Evolutionary conservation across 2,888 invertebrate species (phyloP), one percentile per base, ranked within the genome.

Genomic region (Laspeyria flexula): DNA sequence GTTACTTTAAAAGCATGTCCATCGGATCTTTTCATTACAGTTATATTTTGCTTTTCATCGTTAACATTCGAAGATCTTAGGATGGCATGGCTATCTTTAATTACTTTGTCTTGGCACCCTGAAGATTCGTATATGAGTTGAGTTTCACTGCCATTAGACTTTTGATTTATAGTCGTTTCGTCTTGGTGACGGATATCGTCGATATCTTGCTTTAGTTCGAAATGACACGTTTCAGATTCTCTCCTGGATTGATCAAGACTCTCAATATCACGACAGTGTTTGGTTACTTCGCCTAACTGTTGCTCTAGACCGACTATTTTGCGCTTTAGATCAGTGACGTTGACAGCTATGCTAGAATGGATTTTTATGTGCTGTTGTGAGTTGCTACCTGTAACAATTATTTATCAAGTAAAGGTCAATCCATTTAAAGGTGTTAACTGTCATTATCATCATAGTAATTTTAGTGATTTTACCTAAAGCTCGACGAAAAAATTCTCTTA

Each of bases 281-380:
- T 79, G 59, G 75, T 85, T 23, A 86, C 85, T 73, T 77, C 77
- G 48, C 77, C 76, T 30, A 86, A 65, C 56, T 86, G 80, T 43
- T 84, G 69, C 62, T 89, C 88, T 31, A 86, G 65, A 12, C 81
- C 81, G 43, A 73, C 62, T 62, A 87, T 86, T 65, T 85, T 86
- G 48, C 83, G 82, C 60, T 86, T 87, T 39, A 88, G 69, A 53
- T 90, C 82, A 12, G 83, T 81, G 12, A 88, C 84, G 54, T 88
- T 86, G 29, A 85, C 71, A 58, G 81, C 78, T 60, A 85, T 81
- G 66, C 82, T 86, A 37, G 90, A 88, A 71, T 83, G 83, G 61
- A 83, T 85, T 73, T 83, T 81, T 43, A 85, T 81, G 55, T 85
- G 80, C 11, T 80, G 79, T 62, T 86, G 84, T 29, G 89, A 87